Percentiles rank a stretch among this genome's conserved stretches.
Evolutionary conservation across 2,888 invertebrate species (phyloP).

Genomic region (Eupithecia insigniata): DNA sequence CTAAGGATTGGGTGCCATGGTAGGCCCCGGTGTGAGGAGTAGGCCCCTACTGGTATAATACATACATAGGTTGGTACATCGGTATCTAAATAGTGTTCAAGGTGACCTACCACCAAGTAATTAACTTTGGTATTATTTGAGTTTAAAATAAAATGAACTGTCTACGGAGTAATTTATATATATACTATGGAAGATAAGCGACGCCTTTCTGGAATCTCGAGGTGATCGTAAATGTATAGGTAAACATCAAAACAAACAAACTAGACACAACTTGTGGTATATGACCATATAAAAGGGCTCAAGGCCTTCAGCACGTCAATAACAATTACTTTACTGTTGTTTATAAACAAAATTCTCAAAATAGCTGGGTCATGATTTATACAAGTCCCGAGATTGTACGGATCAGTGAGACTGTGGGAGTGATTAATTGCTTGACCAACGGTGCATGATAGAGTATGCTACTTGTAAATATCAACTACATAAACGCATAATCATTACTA

Average conservation of each 20-base stretch:
- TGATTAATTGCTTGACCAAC: constrained; percentile 54
- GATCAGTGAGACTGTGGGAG: constrained; percentile 34
- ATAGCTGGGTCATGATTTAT: constrained; percentile 24
- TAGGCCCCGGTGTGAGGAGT: background rate
- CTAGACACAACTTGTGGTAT: background rate
- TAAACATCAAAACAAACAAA: background rate
- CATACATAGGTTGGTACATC: background rate
- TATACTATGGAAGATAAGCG: background rate
- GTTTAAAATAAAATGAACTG: background rate
- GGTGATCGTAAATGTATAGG: background rate
- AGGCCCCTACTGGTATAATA: background rate
- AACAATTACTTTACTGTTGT: constrained; percentile 28
- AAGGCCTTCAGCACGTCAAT: background rate
- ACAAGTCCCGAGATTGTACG: constrained; percentile 28
- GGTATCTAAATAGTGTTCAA: background rate
- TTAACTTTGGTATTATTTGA: background rate
- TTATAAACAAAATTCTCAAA: constrained; percentile 30
- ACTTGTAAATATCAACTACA: too few relatives aligned
- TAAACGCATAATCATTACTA: too few relatives aligned
- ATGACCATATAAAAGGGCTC: background rate
- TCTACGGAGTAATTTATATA: background rate
- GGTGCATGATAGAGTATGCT: constrained; percentile 43
- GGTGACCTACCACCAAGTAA: background rate
- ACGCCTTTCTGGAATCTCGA: background rate
- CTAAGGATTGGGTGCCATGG: background rate